Evolutionary conservation across 2,888 invertebrate species (phyloP).

Genomic region (Phania funesta): DNA sequence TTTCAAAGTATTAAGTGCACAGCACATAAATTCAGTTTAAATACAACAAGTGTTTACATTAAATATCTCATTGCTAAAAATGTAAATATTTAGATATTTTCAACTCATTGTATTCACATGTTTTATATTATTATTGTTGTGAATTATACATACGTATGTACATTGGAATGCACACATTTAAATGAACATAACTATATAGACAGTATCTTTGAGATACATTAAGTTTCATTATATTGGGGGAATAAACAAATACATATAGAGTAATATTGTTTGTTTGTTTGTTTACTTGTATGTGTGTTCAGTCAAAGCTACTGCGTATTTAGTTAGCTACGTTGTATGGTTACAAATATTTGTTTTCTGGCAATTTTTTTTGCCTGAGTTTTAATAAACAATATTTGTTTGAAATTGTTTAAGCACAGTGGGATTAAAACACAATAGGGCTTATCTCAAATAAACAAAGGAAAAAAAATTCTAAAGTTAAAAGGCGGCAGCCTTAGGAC

Average conservation of each 20-base stretch:
- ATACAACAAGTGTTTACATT: constrained; percentile 53
- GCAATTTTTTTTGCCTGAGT: background rate
- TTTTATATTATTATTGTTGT: constrained; percentile 25
- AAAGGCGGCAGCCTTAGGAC: too few species aligned
- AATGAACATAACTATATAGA: background rate
- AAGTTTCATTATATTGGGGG: background rate
- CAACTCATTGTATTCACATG: constrained; percentile 40
- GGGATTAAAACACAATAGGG: too few species aligned
- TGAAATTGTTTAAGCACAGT: too few species aligned
- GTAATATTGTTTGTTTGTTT: background rate
- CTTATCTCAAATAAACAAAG: too few species aligned
- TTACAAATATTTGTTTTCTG: constrained; percentile 8
- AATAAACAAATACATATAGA: background rate
- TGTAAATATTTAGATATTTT: constrained; percentile 52
- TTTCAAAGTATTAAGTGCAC: background rate
- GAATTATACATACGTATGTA: background rate
- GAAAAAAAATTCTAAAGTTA: too few species aligned
- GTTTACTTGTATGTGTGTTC: background rate
- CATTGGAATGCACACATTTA: background rate
- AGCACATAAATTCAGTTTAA: background rate
- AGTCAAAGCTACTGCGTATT: background rate
- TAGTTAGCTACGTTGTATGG: background rate
- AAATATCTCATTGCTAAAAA: constrained; percentile 28
- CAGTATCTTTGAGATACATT: background rate
- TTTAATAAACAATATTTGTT: background rate